Conservation (phyloP, 2,888 invertebrate species). For the Elysia crispata region DNA sequence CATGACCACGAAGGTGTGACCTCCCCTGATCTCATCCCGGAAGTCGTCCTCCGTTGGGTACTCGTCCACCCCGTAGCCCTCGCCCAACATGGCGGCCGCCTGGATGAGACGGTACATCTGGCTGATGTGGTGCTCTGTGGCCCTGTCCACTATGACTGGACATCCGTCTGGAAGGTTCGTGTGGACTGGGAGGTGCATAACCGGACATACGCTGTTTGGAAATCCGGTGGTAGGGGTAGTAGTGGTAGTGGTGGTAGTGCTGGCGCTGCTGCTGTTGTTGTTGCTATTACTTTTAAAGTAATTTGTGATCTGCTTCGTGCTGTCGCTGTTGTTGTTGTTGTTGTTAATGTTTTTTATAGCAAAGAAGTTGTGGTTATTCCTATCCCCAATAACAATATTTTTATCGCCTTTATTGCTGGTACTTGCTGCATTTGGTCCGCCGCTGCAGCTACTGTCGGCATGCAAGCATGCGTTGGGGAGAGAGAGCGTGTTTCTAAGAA, state of each 20-base stretch:
- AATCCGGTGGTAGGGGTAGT: conserved; percentile 5
- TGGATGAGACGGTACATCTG: conserved; percentile 56
- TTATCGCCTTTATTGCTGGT: too few species aligned
- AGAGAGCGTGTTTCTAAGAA: too few species aligned
- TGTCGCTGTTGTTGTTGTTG: not conserved
- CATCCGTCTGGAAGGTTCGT: conserved; percentile 55
- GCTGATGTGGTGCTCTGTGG: conserved; percentile 53
- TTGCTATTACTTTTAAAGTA: not conserved
- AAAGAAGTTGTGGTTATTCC: too few species aligned
- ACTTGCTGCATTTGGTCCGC: too few species aligned
- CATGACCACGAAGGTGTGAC: conserved; percentile 48
- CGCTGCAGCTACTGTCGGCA: too few species aligned
- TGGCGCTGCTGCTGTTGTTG: not conserved
- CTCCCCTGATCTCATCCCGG: conserved; percentile 55
- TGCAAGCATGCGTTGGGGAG: too few species aligned
- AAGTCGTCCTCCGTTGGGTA: conserved; percentile 57
- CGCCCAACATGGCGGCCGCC: conserved; percentile 52
- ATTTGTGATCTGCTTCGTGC: not conserved
- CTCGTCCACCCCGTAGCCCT: conserved; percentile 59
- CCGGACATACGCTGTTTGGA: not conserved
- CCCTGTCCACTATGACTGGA: conserved; percentile 52
- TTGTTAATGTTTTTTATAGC: too few species aligned
- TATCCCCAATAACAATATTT: too few species aligned
- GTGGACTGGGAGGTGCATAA: conserved; percentile 50
- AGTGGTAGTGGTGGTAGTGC: not conserved